Evolutionary conservation across 1,140 invertebrate species (phyloP), one percentile per base, ranked within the genome.

Genomic region (Pseudachorutes palmiensis): DNA sequence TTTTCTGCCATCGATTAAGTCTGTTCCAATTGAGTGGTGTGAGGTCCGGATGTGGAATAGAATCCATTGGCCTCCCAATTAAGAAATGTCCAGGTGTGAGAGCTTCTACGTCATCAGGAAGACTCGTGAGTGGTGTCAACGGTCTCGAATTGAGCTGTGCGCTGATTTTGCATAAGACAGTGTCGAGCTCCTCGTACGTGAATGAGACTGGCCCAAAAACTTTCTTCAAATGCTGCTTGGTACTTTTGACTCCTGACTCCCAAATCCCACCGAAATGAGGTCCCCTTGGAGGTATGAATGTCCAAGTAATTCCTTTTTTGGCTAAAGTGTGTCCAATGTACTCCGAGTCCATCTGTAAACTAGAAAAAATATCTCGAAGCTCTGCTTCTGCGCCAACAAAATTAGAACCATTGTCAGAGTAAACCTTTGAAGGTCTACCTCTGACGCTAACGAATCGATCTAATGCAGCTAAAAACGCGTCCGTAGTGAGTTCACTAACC

Each of bases 341-440:
- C 12, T 62, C 41, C n/a, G n/a, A n/a, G n/a, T n/a, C n/a, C n/a
- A n/a, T n/a, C n/a, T n/a, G n/a, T n/a, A n/a, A n/a, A n/a, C n/a
- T n/a, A n/a, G n/a, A n/a, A n/a, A n/a, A n/a, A n/a, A n/a, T n/a
- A 16, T 57, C 19, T 22, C 0, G n/a, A 16, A 73, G 31, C 28
- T 72, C 70, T 32, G 68, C 66, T 24, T 69, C 63, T n/a, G 75
- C 74, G 0, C 74, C 73, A 30, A 74, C 64, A 22, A 79, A 77
- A 33, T 74, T 75, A 29, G 72, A 75, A 0, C 74, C 76, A 64
- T 78, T 77, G 61, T 80, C 76, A 12, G 73, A 75, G 57, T 67
- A 75, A 19, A 78, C 24, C 24, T 70, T 55, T 9, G 59, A 62
- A 61, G 71, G 71, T 29, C 68, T 55, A n/a, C 76, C 77, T 64